Percentiles rank a stretch among this genome's conserved stretches.
phyloP scores from a whole-genome alignment of 2,113 vertebrate species.

The Myocastor coypus region DNA sequence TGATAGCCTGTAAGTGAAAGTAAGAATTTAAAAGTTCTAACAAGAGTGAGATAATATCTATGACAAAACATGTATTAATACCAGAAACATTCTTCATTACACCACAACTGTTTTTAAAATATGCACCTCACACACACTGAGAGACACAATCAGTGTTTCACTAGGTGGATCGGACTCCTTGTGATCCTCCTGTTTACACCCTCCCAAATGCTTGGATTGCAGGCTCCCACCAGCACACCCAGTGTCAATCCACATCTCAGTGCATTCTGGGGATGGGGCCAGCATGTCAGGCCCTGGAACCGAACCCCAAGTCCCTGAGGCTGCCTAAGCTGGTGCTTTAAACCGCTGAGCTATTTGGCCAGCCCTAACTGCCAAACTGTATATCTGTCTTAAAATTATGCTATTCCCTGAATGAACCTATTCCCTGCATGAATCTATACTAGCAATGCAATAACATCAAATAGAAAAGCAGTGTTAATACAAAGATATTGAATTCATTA shows the following conservation, averaged over 20 bases:
- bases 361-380: background rate
- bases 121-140: background rate
- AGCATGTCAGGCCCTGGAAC: too few relatives aligned
- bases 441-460: background rate
- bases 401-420: background rate
- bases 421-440: background rate
- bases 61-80: constrained; percentile 6
- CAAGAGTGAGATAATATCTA: constrained; percentile 15
- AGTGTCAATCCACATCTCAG: too few relatives aligned
- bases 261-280: too few relatives aligned
- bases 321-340: too few relatives aligned
- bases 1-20: constrained; percentile 52
- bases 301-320: too few relatives aligned
- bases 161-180: too few relatives aligned
- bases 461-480: background rate
- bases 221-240: too few relatives aligned
- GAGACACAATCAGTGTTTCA: background rate
- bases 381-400: background rate
- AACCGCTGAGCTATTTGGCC: too few relatives aligned
- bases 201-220: too few relatives aligned
- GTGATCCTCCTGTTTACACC: too few relatives aligned
- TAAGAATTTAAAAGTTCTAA: background rate
- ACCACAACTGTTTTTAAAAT: constrained; percentile 15
- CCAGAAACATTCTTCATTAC: constrained; percentile 2
- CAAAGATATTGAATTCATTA: background rate